phyloP scores from a whole-genome alignment of 2,113 vertebrate species.

The Ctenodactylus gundi region DNA sequence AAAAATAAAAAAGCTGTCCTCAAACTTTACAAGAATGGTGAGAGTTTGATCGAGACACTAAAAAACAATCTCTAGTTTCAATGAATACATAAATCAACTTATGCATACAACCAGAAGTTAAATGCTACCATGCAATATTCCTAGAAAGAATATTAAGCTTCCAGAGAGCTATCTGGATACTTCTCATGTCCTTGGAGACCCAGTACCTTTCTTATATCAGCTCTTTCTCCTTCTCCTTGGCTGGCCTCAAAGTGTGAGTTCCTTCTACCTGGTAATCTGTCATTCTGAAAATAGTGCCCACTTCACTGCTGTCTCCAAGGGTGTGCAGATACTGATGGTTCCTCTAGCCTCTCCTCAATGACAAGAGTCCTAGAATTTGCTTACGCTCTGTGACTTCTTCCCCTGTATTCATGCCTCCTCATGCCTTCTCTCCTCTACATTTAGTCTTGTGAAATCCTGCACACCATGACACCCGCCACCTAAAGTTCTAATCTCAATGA shows the following conservation, averaged over 20 bases:
- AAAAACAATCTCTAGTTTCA: neutral
- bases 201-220: neutral
- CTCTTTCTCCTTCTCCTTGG: neutral
- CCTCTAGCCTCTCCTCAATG: neutral
- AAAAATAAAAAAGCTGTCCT: neutral
- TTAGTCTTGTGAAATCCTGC: neutral
- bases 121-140: neutral
- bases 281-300: neutral
- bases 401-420: too few relatives aligned
- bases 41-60: neutral
- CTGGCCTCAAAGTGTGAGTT: neutral
- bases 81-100: neutral
- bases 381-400: neutral
- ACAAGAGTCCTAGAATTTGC: neutral
- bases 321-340: neutral
- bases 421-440: too few relatives aligned
- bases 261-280: neutral
- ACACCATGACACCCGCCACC: neutral
- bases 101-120: neutral
- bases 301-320: neutral
- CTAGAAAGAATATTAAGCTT: neutral
- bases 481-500: neutral
- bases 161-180: neutral
- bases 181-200: neutral
- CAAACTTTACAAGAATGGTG: neutral